Conservation (phyloP, 1,140 invertebrate genomes). For the Cherax quadricarinatus region DNA sequence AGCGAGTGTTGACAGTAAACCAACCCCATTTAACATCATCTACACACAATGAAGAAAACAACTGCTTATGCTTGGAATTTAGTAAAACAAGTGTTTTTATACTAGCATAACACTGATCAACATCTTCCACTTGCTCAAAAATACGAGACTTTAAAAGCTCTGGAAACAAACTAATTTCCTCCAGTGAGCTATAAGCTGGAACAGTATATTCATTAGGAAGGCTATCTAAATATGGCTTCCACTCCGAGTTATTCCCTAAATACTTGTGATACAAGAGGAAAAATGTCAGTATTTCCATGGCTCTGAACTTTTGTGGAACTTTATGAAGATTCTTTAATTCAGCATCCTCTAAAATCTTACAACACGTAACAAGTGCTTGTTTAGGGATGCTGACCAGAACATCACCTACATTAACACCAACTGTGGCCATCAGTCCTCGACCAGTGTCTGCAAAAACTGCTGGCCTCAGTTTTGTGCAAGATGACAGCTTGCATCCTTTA, state of each 20-base stretch:
- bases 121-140: constrained; percentile 42
- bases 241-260: constrained; percentile 74
- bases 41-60: constrained; percentile 21
- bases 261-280: constrained; percentile 80
- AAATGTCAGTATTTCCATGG: constrained; percentile 80
- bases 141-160: constrained; percentile 78
- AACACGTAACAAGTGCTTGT: constrained; percentile 80
- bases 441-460: constrained; percentile 79
- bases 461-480: constrained; percentile 27
- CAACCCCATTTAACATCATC: constrained; percentile 78
- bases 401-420: constrained; percentile 78
- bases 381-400: constrained; percentile 80
- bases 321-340: constrained; percentile 74
- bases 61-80: not conserved
- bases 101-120: constrained; percentile 33
- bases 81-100: not conserved
- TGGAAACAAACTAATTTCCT: constrained; percentile 76
- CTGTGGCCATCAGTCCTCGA: constrained; percentile 81
- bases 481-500: not conserved
- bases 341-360: constrained; percentile 62
- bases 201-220: constrained; percentile 80
- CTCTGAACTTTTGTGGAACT: constrained; percentile 71
- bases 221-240: constrained; percentile 80
- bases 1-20: constrained; percentile 87
- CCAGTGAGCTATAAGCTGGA: constrained; percentile 74